Conservation (phyloP, 2,113 vertebrate genomes). For the Halichoerus grypus region DNA sequence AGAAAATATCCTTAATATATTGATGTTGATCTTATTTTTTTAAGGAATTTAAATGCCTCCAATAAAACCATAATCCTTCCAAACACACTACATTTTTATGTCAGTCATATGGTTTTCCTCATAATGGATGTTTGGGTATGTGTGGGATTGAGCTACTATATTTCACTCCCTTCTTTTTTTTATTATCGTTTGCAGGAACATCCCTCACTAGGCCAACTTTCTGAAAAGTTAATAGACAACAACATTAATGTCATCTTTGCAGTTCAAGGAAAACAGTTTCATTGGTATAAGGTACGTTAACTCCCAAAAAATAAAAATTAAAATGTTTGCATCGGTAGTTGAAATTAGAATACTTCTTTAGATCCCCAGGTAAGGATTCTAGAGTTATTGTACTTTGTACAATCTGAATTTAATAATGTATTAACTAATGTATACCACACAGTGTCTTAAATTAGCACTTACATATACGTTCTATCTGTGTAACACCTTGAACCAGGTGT, state of each 20-base stretch:
- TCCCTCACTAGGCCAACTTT: slow-evolving; percentile 95
- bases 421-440: neutral
- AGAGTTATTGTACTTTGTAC: neutral
- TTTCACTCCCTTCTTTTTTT: slow-evolving; percentile 63
- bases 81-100: neutral
- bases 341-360: neutral
- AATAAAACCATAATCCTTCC: slow-evolving; percentile 6
- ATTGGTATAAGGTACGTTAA: slow-evolving; percentile 98
- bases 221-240: slow-evolving; percentile 96
- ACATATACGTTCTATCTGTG: neutral
- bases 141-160: slow-evolving; percentile 47
- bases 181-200: slow-evolving; percentile 91
- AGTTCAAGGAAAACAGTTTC: slow-evolving; percentile 95
- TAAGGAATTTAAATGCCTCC: neutral
- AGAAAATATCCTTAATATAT: neutral
- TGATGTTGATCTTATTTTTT: neutral
- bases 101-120: neutral
- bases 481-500: neutral
- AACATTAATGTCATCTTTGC: slow-evolving; percentile 96
- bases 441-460: neutral
- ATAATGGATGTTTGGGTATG: neutral
- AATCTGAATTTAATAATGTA: neutral
- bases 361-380: neutral
- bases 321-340: neutral
- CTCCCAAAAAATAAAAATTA: slow-evolving; percentile 50